These are phyloP conservation scores for Siniperca undulata DNA, from an alignment of 2,797 vertebrate species.

Conservation along the genomic window DNA sequence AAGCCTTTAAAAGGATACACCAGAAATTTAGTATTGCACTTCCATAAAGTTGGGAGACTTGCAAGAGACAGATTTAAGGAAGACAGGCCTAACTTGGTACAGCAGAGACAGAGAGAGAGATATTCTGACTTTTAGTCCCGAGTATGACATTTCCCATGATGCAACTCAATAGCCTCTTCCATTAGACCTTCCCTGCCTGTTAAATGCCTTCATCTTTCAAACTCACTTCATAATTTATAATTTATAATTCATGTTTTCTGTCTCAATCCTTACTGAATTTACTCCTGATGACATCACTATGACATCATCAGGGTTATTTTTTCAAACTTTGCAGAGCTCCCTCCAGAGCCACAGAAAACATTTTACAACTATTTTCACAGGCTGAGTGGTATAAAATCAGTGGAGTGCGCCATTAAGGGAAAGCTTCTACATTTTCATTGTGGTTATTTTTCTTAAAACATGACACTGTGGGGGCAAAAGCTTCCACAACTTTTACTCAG, in stretches of 20 bases:
- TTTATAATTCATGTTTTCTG: not conserved
- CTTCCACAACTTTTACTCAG: too few relatives aligned
- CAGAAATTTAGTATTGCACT: not conserved
- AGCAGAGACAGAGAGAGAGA: not conserved
- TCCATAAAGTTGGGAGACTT: not conserved
- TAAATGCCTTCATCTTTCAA: not conserved
- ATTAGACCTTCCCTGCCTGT: not conserved
- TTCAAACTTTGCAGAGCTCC: not conserved
- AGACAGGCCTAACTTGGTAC: not conserved
- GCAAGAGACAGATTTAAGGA: not conserved
- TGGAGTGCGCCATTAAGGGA: not conserved
- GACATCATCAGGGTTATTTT: not conserved
- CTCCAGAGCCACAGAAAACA: not conserved
- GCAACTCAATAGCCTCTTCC: not conserved
- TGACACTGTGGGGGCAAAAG: not conserved
- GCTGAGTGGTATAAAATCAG: not conserved
- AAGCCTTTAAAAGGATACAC: not conserved
- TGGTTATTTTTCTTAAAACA: not conserved
- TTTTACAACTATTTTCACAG: slow-evolving; percentile 12
- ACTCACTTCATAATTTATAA: not conserved
- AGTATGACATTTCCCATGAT: slow-evolving; percentile 20
- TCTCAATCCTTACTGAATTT: not conserved
- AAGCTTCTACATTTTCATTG: not conserved
- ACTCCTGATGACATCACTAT: slow-evolving; percentile 2
- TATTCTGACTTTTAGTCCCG: not conserved